Evolutionary conservation across 2,888 invertebrate genomes (phyloP), one percentile per base, ranked within the genome.

Genomic region (Cephus pygmeus): DNA sequence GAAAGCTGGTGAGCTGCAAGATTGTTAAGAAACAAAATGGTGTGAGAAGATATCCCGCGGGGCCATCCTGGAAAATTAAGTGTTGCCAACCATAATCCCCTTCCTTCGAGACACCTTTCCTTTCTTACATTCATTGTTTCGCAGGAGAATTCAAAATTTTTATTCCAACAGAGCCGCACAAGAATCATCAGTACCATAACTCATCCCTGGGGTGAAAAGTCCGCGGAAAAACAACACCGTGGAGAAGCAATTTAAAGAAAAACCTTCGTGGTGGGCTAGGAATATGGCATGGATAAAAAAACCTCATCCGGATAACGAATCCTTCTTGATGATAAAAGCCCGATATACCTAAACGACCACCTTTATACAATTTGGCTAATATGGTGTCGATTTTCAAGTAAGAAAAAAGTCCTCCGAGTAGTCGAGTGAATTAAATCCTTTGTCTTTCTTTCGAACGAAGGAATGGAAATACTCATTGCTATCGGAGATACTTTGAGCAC

Each of bases 1-100:
- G 31, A 9, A 71, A 15, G 71, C 31, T 71, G 71, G 71, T 33
- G 71, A 71, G 71, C 31, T 12, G 15, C 33, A 34, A 34, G 15
- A 71, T 71, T 71, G 31, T 71, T 71, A 71, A 71, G 31, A 71
- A 71, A 71, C 15, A 34, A 71, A 71, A 71, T 34, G 31, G 71
- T 71, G 11, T 34, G 71, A 31, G 33, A 31, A 31, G 31, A 71
- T 34, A 34, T 71, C 71, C 33, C 71, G 71, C 31, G 71, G 31
- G 71, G 33, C 31, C 71, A 34, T 71, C 15, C 30, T 34, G 9
- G 71, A 15, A 71, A 71, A 71, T 71, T 71, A 30, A 71, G 71
- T 71, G 71, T 34, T 71, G 71, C 71, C 71, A 71, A 34, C 31
- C 31, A 34, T 31, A 71, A 31, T 71, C 31, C 71, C 33, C 71